Evolutionary conservation across 2,797 vertebrate species (phyloP).

Genomic region (Diceros bicornis): DNA sequence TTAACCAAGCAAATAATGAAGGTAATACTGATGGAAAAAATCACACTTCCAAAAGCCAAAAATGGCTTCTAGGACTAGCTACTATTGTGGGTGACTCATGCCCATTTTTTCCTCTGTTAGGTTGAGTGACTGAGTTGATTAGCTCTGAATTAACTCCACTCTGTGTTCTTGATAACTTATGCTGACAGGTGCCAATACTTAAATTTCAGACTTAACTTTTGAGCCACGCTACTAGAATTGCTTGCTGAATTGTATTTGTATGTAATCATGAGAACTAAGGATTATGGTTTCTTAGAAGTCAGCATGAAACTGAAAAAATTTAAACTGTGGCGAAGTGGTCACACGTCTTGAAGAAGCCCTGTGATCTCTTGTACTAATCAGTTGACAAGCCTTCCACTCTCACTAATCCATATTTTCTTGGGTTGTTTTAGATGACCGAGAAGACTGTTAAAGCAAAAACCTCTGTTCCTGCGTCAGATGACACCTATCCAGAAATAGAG

Average conservation of each 20-base stretch:
- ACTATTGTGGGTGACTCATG: background rate
- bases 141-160: slow-evolving; percentile 23
- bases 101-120: slow-evolving; percentile 16
- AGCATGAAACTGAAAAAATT: background rate
- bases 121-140: slow-evolving; percentile 42
- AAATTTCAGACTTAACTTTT: background rate
- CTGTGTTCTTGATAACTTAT: background rate
- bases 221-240: background rate
- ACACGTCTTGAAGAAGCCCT: background rate
- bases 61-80: slow-evolving; percentile 38
- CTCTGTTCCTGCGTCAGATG: slow-evolving; percentile 80
- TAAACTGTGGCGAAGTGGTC: background rate
- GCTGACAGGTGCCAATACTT: slow-evolving; percentile 41
- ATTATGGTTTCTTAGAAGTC: slow-evolving; percentile 16
- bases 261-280: slow-evolving; percentile 14
- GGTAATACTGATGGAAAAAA: background rate
- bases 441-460: slow-evolving; percentile 80
- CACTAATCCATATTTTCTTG: slow-evolving; percentile 60
- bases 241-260: slow-evolving; percentile 19
- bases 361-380: background rate
- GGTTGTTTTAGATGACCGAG: slow-evolving; percentile 74
- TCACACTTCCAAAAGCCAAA: slow-evolving; percentile 28
- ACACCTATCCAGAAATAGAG: slow-evolving; percentile 90
- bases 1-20: slow-evolving; percentile 52
- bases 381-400: background rate